Base-by-base conservation (phyloP, 2,113 vertebrate species). In the Phodopus roborovskii region DNA sequence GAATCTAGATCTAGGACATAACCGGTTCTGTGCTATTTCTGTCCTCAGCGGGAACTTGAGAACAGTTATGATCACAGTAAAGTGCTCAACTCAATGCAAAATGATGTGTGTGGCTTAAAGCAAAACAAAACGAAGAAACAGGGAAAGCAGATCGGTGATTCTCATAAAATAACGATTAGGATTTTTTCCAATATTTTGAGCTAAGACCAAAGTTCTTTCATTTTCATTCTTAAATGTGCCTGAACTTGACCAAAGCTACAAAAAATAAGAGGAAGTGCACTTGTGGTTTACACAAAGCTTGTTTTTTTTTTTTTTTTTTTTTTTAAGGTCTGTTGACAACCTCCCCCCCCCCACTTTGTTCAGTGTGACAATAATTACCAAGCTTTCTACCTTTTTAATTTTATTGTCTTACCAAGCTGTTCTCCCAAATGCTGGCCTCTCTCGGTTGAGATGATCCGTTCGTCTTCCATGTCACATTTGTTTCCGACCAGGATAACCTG, bases 381-480 rank as follows among this genome's bases (percentile, higher is more conserved):
- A 90, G 24, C 1, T 86, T 19, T 70, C 1, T 70, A 81, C 15
- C 66, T 64, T 0, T 56, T 62, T 81, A 86, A 53, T 79, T 68
- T 71, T 15, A 83, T 84, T 84, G 95, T 89, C 99, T 99, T 98
- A 99, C 99, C 99, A 91, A 99, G 98, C 97, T 99, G 99, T 91
- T 99, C 99, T 86, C 99, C 99, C 98, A 99, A 98, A 96, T 99
- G 99, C 95, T 99, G 98, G 90, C 99, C 99, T 94, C 99, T 99
- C 95, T 99, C 99, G 26, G 99, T 98, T 8, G 99, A 99, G 95
- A 99, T 98, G 85, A 99, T 99, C 53, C 99, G 98, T 97, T 99
- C 99, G 73, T 99, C 99, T 92, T 99, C 99, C 99, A 99, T 99
- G 97, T 99, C 99, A 97, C 99, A 99, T 97, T 99, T 99, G 98